Conservation (phyloP, 2,113 vertebrate species). For the Madoqua kirkii region DNA sequence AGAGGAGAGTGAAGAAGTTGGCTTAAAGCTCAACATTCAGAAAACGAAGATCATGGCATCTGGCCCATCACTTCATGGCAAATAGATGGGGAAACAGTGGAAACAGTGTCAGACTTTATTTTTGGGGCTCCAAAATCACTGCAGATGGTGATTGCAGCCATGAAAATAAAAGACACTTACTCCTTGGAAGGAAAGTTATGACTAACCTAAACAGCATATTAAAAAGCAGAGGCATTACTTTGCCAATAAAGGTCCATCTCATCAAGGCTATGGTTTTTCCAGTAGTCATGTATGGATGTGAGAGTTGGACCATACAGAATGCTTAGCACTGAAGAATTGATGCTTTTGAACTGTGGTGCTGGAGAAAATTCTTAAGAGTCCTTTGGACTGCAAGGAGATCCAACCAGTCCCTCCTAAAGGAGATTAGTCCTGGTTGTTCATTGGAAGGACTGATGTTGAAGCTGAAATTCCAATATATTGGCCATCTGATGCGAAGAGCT, state of each 20-base stretch:
- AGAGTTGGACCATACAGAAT: not conserved
- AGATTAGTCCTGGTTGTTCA: not conserved
- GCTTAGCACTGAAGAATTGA: not conserved
- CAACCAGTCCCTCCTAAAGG: not conserved
- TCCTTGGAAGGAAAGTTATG: not conserved
- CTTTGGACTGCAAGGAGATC: not conserved
- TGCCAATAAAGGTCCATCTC: not conserved
- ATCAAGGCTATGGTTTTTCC: not conserved
- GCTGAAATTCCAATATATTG: not conserved
- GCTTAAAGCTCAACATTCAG: not conserved
- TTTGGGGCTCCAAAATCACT: fast-evolving
- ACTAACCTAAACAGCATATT: not conserved
- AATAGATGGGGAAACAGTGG: not conserved
- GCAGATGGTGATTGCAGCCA: not conserved
- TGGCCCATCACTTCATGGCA: not conserved
- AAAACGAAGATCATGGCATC: not conserved
- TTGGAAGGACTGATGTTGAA: not conserved
- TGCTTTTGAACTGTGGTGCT: not conserved
- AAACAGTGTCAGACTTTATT: not conserved
- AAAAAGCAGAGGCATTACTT: not conserved
- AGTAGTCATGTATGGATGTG: not conserved
- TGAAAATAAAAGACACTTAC: not conserved
- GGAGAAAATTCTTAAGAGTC: not conserved
- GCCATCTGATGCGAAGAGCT: fast-evolving
- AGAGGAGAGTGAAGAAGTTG: not conserved